These are phyloP conservation scores for Antedon bifida DNA, from an alignment of 35 echinoderm and acorn worm genomes.

Conservation along the genomic window DNA sequence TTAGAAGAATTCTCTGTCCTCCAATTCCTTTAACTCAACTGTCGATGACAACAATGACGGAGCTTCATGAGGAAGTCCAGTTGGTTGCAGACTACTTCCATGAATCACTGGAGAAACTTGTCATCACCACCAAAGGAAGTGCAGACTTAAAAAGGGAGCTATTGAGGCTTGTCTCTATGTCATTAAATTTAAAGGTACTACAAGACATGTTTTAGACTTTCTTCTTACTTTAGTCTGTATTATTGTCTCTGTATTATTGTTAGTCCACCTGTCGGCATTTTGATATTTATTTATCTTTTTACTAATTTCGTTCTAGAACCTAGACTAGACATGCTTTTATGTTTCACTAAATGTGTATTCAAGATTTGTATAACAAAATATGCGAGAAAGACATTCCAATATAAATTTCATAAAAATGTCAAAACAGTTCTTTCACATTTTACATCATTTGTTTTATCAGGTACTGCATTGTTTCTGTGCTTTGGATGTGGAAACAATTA, in stretches of 20 bases:
- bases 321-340: no score
- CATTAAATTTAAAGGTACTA: constrained; percentile 37
- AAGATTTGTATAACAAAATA: no score
- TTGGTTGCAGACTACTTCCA: constrained; percentile 39
- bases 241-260: no score
- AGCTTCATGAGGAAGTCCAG: constrained; percentile 53
- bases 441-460: constrained; percentile 19
- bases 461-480: constrained; percentile 83
- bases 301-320: no score
- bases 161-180: constrained; percentile 35
- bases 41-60: constrained; percentile 38
- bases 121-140: constrained; percentile 54
- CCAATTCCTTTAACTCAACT: constrained; percentile 60
- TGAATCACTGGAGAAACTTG: constrained; percentile 54
- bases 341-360: no score
- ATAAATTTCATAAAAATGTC: no score
- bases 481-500: constrained; percentile 49
- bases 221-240: no score
- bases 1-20: constrained; percentile 58
- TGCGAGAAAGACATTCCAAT: no score
- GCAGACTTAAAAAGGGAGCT: constrained; percentile 41
- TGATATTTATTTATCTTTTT: no score
- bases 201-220: neutral
- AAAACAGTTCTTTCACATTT: constrained; percentile 1
- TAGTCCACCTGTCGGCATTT: no score